These are phyloP conservation scores for Neoarius graeffei DNA, from an alignment of 2,113 vertebrate species.

Conservation along the genomic window DNA sequence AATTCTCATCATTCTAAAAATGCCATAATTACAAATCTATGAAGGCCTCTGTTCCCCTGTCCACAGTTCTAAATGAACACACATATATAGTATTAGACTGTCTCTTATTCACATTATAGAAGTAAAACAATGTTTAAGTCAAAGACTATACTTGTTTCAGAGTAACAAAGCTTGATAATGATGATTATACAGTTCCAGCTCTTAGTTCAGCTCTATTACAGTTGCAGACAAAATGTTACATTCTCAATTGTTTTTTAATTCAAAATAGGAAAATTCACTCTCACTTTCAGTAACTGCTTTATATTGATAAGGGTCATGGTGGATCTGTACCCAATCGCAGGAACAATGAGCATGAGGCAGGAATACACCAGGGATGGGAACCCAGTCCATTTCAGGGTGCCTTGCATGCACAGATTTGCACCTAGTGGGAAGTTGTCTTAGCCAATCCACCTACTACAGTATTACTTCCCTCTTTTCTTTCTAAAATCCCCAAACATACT, in stretches of 20 bases:
- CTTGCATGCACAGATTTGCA: not conserved
- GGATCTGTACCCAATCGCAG: not conserved
- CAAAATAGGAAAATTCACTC: not conserved
- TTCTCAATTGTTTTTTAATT: not conserved
- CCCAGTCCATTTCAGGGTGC: not conserved
- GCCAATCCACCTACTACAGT: too few relatives aligned
- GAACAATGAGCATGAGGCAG: not conserved
- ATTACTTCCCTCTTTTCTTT: too few relatives aligned
- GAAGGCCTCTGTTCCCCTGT: not conserved
- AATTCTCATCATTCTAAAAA: constrained; percentile 21
- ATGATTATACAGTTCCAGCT: not conserved
- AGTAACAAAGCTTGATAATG: too few relatives aligned
- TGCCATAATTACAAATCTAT: not conserved
- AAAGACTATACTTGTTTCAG: not conserved
- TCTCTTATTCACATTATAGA: not conserved
- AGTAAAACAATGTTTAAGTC: not conserved
- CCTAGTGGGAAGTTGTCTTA: too few relatives aligned
- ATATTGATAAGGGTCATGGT: not conserved
- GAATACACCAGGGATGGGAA: not conserved
- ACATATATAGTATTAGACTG: not conserved
- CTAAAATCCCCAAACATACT: too few relatives aligned
- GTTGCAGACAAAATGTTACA: not conserved
- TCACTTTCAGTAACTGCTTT: not conserved
- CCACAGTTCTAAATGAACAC: too few relatives aligned
- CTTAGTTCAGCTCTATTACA: not conserved